Base-by-base conservation (phyloP, 2,113 vertebrate genomes). In the Clarias magur region DNA sequence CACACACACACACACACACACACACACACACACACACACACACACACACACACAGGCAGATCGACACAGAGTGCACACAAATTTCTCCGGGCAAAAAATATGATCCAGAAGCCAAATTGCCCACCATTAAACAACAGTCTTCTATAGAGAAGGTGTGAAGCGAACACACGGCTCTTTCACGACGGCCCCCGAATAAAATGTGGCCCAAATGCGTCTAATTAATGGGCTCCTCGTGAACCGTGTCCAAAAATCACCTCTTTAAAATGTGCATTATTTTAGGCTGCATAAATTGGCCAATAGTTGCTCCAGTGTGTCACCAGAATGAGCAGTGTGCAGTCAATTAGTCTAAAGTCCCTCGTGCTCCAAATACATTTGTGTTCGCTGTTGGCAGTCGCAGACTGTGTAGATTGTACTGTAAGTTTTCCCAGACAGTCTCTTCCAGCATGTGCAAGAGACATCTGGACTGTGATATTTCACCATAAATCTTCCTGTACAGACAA, bases 251-350 rank as follows among this genome's bases (percentile, higher is more conserved):
- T 86, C 85, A 87, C 88, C 91, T 90, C 88, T 91, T 90, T 90
- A 88, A 91, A 91, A 88, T 88, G 89, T 91, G 89, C 86, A 91
- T 90, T 91, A 91, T 91, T 90, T 91, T 87, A 87, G 89, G 84
- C 82, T 65, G 85, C 86, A 89, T 88, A 85, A 90, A 90, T 88
- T 73, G 86, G 86, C 80, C 70, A 86, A 90, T 83, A 87, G 84
- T 87, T 65, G 80, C 57, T 56, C 70, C 23, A 86, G 72, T 56
- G 83, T 87, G 82, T 89, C 80, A 80, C 85, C 86, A 82, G 83
- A 79, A 84, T 83, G 72, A 88, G 88, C 57, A 53, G 79, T 70
- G 72, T 72, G 88, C 83, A 75, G 85, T 90, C 85, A 90, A 88
- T 84, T 90, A 88, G 85, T 87, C 82, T 81, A 42, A 84, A 88